phyloP scores from a whole-genome alignment of 2,797 vertebrate genomes.

The Pangasius macronema region DNA sequence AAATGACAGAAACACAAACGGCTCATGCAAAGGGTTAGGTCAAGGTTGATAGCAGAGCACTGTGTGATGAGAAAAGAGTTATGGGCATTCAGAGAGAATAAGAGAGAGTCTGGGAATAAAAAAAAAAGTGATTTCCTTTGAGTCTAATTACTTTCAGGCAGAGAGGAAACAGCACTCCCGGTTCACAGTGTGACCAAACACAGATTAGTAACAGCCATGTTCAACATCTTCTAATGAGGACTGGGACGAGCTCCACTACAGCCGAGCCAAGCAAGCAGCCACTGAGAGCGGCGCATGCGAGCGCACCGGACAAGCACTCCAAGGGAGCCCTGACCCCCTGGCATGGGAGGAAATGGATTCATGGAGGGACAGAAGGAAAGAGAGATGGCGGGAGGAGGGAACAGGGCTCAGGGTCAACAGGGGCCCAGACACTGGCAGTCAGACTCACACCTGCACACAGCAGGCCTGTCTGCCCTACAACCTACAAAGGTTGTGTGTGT shows the following conservation, averaged over 20 bases:
- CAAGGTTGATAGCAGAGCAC: constrained; percentile 19
- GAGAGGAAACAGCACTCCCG: constrained; percentile 70
- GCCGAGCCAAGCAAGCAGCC: constrained; percentile 53
- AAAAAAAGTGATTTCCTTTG: constrained; percentile 61
- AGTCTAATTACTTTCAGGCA: constrained; percentile 71
- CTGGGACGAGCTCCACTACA: constrained; percentile 56
- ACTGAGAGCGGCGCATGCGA: constrained; percentile 39
- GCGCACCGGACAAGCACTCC: constrained; percentile 23
- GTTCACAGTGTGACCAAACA: constrained; percentile 62
- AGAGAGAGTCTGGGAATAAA: constrained; percentile 15
- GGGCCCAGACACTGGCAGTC: constrained; percentile 66
- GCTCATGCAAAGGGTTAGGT: constrained; percentile 35
- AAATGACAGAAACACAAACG: constrained; percentile 48
- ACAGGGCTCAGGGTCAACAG: constrained; percentile 54
- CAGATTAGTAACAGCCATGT: constrained; percentile 67
- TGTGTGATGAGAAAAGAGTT: constrained; percentile 29
- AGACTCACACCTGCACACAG: constrained; percentile 77
- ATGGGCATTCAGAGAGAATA: constrained; percentile 25
- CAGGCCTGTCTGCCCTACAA: constrained; percentile 77
- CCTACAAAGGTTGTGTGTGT: constrained; percentile 58
- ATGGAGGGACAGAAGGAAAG: constrained; percentile 29
- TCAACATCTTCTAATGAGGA: constrained; percentile 67
- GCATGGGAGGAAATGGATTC: constrained; percentile 36
- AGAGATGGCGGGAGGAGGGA: constrained; percentile 31
- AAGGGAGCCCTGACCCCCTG: constrained; percentile 37